Percentiles rank a stretch among this genome's conserved stretches.
These are phyloP conservation scores for Formicarius rufipectus DNA, from an alignment of 2,113 vertebrate genomes.

Conservation along the genomic window DNA sequence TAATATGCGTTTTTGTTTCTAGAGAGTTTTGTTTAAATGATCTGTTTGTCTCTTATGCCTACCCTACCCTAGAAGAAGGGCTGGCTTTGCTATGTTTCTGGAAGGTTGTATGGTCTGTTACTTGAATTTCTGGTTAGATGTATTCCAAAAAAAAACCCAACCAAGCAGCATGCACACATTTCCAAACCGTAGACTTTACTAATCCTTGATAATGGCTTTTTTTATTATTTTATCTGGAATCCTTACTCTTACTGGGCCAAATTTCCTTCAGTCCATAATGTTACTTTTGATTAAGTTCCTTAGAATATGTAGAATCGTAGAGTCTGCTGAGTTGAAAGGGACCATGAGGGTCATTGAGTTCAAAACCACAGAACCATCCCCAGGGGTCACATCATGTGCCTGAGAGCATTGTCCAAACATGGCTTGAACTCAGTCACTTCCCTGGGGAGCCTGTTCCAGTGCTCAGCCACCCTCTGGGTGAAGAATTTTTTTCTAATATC, in stretches of 20 bases:
- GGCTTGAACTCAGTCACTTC: neutral
- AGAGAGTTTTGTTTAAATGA: neutral
- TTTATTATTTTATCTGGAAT: neutral
- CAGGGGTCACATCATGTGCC: neutral
- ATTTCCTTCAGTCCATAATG: neutral
- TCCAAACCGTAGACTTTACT: neutral
- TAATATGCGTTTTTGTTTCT: rapidly evolving
- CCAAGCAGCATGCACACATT: neutral
- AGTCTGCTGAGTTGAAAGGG: neutral
- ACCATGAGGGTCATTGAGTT: neutral
- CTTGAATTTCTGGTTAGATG: neutral
- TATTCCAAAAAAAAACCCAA: neutral
- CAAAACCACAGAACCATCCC: neutral
- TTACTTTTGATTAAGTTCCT: neutral
- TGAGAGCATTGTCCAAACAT: neutral
- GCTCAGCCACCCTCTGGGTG: neutral
- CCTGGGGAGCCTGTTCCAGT: neutral
- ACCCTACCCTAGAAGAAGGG: neutral
- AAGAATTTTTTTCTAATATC: neutral
- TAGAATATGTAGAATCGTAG: neutral
- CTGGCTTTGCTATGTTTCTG: neutral
- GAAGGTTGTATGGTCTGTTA: neutral
- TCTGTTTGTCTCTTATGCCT: neutral
- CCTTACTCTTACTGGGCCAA: rapidly evolving
- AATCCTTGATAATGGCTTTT: no score